A percentile compares a stretch with the other conserved stretches of the same genome.
phyloP scores from a whole-genome alignment of 2,888 invertebrate genomes.

The Polymixis lichenea region DNA sequence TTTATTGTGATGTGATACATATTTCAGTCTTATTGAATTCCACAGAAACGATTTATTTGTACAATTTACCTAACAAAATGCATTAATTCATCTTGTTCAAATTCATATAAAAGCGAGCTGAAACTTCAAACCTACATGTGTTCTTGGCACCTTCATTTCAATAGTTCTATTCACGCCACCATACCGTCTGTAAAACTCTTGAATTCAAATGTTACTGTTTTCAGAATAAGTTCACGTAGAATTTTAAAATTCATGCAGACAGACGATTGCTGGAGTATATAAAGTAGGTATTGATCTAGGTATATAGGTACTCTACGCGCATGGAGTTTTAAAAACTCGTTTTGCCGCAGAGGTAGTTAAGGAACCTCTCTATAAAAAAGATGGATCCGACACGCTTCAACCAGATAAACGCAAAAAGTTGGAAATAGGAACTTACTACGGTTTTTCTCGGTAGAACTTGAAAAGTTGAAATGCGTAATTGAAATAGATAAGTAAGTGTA shows the following conservation, averaged over 20 bases:
- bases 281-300: conserved; percentile 33
- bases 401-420: neutral
- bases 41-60: neutral
- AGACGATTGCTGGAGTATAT: conserved; percentile 41
- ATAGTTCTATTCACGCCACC: conserved; percentile 46
- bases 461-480: neutral
- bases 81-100: conserved; percentile 20
- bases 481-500: neutral
- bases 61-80: neutral
- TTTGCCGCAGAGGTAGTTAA: conserved; percentile 27
- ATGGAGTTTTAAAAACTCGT: conserved; percentile 33
- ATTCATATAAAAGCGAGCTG: conserved; percentile 6
- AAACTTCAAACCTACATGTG: conserved; percentile 30
- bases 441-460: neutral
- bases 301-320: conserved; percentile 26
- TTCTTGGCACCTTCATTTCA: conserved; percentile 44
- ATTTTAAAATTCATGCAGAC: conserved; percentile 59
- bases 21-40: neutral
- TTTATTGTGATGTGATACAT: neutral
- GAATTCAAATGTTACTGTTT: conserved; percentile 59
- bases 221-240: conserved; percentile 58
- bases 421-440: neutral
- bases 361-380: conserved; percentile 4
- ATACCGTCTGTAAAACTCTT: conserved; percentile 47
- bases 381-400: conserved; percentile 3